Percentiles rank a stretch among this genome's conserved stretches.
Conservation (phyloP, 2,888 invertebrate genomes). For the Hesperia comma region DNA sequence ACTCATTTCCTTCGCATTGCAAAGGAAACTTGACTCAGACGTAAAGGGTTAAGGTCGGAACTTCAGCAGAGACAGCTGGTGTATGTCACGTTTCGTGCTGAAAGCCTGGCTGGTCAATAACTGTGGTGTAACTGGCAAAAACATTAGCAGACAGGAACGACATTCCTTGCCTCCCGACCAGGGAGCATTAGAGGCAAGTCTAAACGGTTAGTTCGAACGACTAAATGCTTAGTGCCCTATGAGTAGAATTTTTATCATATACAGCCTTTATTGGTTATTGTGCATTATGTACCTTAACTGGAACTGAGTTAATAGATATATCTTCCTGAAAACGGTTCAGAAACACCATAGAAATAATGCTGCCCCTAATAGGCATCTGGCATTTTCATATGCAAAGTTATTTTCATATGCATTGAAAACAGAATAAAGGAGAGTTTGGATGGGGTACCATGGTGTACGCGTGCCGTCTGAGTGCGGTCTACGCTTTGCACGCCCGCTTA, state of each 20-base stretch:
- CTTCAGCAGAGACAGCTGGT: slow-evolving; percentile 17
- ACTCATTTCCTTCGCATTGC: background rate
- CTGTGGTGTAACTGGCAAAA: slow-evolving; percentile 69
- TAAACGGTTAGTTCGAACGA: slow-evolving; percentile 63
- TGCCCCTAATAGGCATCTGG: too few species aligned
- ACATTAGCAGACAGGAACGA: slow-evolving; percentile 67
- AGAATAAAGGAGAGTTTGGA: too few species aligned
- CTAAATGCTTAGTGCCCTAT: slow-evolving; percentile 47
- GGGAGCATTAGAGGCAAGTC: slow-evolving; percentile 60
- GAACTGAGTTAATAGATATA: background rate
- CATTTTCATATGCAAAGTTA: too few species aligned
- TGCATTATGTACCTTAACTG: background rate
- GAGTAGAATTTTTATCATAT: slow-evolving; percentile 44
- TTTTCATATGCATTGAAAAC: too few species aligned
- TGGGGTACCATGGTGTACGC: too few species aligned
- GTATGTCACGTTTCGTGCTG: slow-evolving; percentile 38
- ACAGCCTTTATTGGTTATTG: slow-evolving; percentile 22
- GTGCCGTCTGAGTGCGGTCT: too few species aligned
- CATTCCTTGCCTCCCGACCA: slow-evolving; percentile 65
- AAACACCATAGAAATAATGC: background rate
- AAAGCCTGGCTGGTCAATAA: slow-evolving; percentile 62
- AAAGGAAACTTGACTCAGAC: slow-evolving; percentile 23
- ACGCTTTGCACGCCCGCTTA: too few species aligned
- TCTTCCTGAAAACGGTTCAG: slow-evolving; percentile 9
- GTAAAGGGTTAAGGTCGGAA: background rate